Evolutionary conservation across 2,797 vertebrate species (phyloP), one percentile per base, ranked within the genome.

Genomic region (Pempheris klunzingeri): DNA sequence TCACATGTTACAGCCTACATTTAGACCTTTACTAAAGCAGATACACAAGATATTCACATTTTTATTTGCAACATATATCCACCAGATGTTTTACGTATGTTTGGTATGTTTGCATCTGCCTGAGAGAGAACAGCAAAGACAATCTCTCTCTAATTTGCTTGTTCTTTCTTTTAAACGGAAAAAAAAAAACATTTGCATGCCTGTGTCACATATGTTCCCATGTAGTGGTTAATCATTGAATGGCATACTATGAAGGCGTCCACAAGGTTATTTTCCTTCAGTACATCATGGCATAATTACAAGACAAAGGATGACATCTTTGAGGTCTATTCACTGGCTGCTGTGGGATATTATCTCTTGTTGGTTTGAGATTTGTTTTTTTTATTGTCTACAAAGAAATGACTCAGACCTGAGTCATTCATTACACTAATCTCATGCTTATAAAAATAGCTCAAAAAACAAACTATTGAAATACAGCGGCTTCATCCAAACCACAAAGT

Each of bases 391-490:
- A n/a, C n/a, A 4, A 13, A 46, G 4, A 53, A 62, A 71, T 71
- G 2, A 73, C 26, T 64, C 28, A 54, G 5, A 44, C 39, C 30
- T 66, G 11, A 68, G 47, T 78, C 13, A 60, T 4, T 28, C 13
- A 60, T 74, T 30, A 38, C n/a, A 26, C 14, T 58, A 30, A 77
- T 81, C 28, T 68, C 4, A 5, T 24, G 12, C n/a, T 71, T 46
- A 62, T 71, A 28, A 62, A 39, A 66, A 62, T 14, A 65, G 13
- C 41, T 49, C 15, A 74, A 34, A 41, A 74, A 71, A 81, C 46
- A 71, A 53, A 77, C 4, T 8, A 58, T 76, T 50, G 43, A 71
- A 63, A 57, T 20, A 4, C 55, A 66, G 78, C 55, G 17, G 30
- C 54, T 50, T 63, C 7, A 60, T 79, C 32, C 0, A 52, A 62